Evolutionary conservation across 2,113 vertebrate species (phyloP), one percentile per base, ranked within the genome.

Genomic region (Patagioenas fasciata): DNA sequence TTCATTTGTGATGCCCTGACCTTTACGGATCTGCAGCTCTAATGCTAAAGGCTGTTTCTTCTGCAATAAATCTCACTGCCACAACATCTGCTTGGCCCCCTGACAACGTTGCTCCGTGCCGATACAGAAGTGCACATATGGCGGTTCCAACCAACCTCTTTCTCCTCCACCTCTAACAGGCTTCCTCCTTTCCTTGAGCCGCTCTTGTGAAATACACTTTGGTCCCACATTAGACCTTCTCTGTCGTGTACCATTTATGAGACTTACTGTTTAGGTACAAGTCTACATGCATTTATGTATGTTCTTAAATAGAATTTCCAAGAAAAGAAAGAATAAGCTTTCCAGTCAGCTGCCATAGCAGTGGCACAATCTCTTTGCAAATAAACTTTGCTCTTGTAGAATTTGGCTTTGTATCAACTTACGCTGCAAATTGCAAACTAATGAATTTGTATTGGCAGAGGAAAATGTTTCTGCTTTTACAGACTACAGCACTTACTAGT

Each of bases 361-460:
- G 70, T 79, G 70, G 80, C 88, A 85, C 75, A 71, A 69, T 61
- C 50, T 91, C 93, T 92, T 90, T 89, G 80, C 95, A 96, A 89
- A 97, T 73, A 91, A 97, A 96, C 75, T 92, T 93, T 69, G 17
- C 28, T 95, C 69, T 71, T 86, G 61, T 28, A 90, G 56, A 92
- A 83, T 75, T 88, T 96, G 90, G 93, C 90, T 95, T 85, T 84
- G 36, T 67, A 86, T 95, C 90, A 96, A 69, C 70, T 85, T 85
- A 72, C 81, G 87, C 93, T 96, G 94, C 93, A 95, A 96, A 96
- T 42, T 85, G 94, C 82, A 96, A 97, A 94, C 61, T 97, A 96
- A 92, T 96, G 87, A 95, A 97, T 97, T 95, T 97, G 67, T 65
- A 94, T 65, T 94, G 82, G 97, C 94, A 94, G 71, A 95, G 80